Evolutionary conservation across 2,797 vertebrate species (phyloP), one percentile per base, ranked within the genome.

Genomic region (Bovichtus diacanthus): DNA sequence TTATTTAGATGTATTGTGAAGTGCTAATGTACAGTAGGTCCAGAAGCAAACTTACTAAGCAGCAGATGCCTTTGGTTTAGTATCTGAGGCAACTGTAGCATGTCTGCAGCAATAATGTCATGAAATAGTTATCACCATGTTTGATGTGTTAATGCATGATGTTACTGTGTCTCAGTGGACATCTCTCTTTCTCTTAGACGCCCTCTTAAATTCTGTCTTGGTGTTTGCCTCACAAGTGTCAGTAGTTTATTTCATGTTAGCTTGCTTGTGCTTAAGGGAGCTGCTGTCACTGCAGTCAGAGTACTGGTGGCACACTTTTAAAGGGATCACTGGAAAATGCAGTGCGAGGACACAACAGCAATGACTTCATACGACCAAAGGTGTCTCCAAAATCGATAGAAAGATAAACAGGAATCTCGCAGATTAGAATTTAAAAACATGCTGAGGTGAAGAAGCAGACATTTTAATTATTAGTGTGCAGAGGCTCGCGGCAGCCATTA

Each of bases 401-500:
- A 83, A 72, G 72, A 82, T 73, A 82, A 87, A 79, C 61, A 75
- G 64, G 63, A 82, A 74, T 80, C 60, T 72, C 34, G 50, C 21
- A 69, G 72, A 81, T 83, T 71, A 53, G 55, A 78, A 76, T 84
- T 90, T 79, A 76, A 87, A 83, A 92, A 78, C 63, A 74, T 47
- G 21, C 69, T 25, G 39, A 85, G 73, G 79, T 76, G 76, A 89
- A 74, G 66, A 74, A 70, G 39, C 46, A 83, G 61, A 74, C 59
- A 43, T 87, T 91, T 87, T 77, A 87, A 84, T 89, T 86, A 88
- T 87, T 69, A 69, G 62, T 67, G 63, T 77, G 69, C 55, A 74
- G 65, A 72, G 63, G 46, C 69, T 90, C 87, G 74, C 29, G 51
- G 83, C 76, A 71, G 74, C 82, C 76, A 87, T 88, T 88, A 89